These are phyloP conservation scores for Hoplostethus mediterraneus DNA, from an alignment of 2,797 vertebrate species.

Conservation along the genomic window DNA sequence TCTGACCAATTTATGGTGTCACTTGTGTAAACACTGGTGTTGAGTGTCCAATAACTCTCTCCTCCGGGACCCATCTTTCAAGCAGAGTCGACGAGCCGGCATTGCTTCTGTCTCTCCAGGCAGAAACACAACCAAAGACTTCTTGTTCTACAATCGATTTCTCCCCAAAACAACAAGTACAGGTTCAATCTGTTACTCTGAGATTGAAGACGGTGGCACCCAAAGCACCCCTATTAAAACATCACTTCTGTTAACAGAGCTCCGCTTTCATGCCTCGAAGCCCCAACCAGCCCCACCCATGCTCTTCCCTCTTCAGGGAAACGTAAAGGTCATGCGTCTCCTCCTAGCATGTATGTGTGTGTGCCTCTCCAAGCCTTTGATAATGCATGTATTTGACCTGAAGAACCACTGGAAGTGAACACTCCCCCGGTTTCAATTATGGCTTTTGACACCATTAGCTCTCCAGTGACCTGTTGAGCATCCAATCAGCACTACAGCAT, in stretches of 20 bases:
- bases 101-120: background rate
- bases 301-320: background rate
- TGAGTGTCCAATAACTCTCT: constrained; percentile 1
- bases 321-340: background rate
- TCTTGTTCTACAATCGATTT: background rate
- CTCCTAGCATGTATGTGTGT: too few species aligned
- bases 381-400: background rate
- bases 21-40: background rate
- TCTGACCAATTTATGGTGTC: constrained; percentile 10
- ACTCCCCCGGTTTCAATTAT: background rate
- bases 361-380: background rate
- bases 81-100: background rate
- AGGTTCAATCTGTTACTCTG: background rate
- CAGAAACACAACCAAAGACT: background rate
- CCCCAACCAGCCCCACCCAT: background rate
- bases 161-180: too few species aligned
- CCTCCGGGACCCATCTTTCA: background rate
- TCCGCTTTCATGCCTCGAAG: background rate
- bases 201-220: background rate
- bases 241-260: background rate
- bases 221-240: background rate
- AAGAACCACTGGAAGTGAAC: background rate
- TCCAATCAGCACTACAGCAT: constrained; percentile 53
- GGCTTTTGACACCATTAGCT: background rate
- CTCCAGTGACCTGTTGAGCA: background rate